Conservation (phyloP, 2,113 vertebrate species). For the Petrocephalus zakoni region DNA sequence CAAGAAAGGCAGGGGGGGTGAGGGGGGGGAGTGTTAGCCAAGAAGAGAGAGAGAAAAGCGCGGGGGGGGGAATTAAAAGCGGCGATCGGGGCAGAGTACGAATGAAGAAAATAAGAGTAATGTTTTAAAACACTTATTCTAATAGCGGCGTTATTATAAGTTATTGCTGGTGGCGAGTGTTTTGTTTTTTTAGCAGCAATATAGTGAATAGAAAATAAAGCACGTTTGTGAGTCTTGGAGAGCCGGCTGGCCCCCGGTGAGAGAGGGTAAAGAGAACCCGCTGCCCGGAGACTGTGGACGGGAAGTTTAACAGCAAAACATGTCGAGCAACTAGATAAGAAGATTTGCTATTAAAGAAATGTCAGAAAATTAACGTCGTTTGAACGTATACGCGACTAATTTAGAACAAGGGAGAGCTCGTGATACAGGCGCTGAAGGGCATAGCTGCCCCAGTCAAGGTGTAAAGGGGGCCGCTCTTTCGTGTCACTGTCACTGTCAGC, state of each 20-base stretch:
- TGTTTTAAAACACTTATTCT: not conserved
- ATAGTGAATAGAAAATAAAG: not conserved
- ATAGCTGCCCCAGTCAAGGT: not conserved
- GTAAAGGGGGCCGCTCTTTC: not conserved
- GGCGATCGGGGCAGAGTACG: slow-evolving; percentile 5
- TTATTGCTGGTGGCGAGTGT: not conserved
- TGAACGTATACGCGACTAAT: not conserved
- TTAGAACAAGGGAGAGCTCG: not conserved
- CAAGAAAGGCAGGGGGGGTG: slow-evolving; percentile 43
- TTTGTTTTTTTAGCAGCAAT: not conserved
- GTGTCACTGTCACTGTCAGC: not conserved
- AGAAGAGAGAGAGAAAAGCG: not conserved
- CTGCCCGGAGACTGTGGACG: not conserved
- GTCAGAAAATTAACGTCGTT: not conserved
- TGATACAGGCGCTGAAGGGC: not conserved
- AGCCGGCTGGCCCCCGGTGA: not conserved
- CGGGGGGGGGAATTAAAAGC: not conserved
- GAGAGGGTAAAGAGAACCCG: not conserved
- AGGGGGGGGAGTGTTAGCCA: not conserved
- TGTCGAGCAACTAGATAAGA: not conserved
- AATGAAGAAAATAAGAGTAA: not conserved
- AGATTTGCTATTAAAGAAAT: not conserved
- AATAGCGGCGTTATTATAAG: not conserved
- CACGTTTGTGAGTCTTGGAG: not conserved
- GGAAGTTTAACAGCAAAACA: not conserved